Percentiles rank a stretch among this genome's conserved stretches.
Conservation (phyloP, 2,888 invertebrate genomes). For the Oeneis ivallda region DNA sequence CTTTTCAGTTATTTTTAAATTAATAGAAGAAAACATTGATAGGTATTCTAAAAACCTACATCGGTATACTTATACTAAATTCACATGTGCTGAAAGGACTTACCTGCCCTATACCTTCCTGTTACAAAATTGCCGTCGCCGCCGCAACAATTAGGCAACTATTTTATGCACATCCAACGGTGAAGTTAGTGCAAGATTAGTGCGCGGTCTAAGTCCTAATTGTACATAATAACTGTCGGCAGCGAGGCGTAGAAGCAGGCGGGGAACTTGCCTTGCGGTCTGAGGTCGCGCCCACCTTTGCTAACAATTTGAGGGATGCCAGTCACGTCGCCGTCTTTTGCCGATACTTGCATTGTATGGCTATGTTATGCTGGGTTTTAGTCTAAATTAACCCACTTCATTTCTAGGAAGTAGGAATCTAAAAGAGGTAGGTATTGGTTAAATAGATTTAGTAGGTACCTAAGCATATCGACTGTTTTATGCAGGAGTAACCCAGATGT, state of each 20-base stretch:
- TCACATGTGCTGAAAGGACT: not conserved
- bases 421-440: too few species aligned
- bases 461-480: too few species aligned
- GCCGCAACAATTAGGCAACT: slow-evolving; percentile 83
- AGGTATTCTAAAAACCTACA: not conserved
- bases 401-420: too few species aligned
- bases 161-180: slow-evolving; percentile 52
- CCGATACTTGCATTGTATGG: slow-evolving; percentile 29
- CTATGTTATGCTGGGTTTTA: not conserved
- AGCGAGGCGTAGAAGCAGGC: slow-evolving; percentile 64
- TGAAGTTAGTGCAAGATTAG: slow-evolving; percentile 68
- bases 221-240: slow-evolving; percentile 69
- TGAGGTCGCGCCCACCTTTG: slow-evolving; percentile 59
- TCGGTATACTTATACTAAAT: not conserved
- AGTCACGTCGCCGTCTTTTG: slow-evolving; percentile 56
- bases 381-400: too few species aligned
- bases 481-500: too few species aligned
- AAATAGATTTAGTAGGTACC: too few species aligned
- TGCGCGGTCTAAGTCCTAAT: slow-evolving; percentile 69
- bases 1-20: too few species aligned
- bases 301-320: slow-evolving; percentile 68
- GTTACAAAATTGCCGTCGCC: slow-evolving; percentile 15
- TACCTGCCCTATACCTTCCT: not conserved
- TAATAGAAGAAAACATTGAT: too few species aligned
- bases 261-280: slow-evolving; percentile 51